Evolutionary conservation across 2,888 invertebrate genomes (phyloP).

Genomic region (Tubulanus polymorphus): DNA sequence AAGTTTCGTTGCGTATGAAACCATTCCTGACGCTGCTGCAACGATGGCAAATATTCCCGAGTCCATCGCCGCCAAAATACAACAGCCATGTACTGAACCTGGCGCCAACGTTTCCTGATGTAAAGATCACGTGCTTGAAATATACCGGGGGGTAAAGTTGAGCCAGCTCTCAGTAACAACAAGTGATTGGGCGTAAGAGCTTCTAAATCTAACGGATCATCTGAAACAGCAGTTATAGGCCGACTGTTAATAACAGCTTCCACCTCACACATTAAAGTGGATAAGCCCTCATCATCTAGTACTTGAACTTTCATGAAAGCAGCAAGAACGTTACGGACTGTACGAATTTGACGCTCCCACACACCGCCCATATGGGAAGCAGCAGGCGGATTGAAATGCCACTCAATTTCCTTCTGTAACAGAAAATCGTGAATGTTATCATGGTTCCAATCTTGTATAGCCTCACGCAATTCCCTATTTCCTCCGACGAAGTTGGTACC

Average conservation of each 20-base stretch:
- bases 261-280: conserved; percentile 1
- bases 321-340: conserved; percentile 2
- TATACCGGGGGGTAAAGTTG: background rate
- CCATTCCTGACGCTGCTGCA: conserved; percentile 2
- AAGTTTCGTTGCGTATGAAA: background rate
- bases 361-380: conserved; percentile 14
- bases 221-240: conserved; percentile 3
- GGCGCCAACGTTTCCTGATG: background rate
- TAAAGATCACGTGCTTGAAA: background rate
- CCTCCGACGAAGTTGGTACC: conserved; percentile 9
- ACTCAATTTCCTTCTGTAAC: conserved; percentile 2
- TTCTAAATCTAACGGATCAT: conserved; percentile 7
- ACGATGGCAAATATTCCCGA: background rate
- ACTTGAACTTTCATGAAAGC: background rate
- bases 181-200: conserved; percentile 35
- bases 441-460: conserved; percentile 10
- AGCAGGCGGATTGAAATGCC: conserved; percentile 3
- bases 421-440: background rate
- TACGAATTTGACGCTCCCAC: background rate
- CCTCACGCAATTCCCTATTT: background rate
- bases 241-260: conserved; percentile 4
- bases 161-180: conserved; percentile 19
- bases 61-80: conserved; percentile 8
- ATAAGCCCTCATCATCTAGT: background rate
- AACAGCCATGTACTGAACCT: conserved; percentile 1